Conservation (phyloP, 2,797 vertebrate genomes). For the Mico argentatus region DNA sequence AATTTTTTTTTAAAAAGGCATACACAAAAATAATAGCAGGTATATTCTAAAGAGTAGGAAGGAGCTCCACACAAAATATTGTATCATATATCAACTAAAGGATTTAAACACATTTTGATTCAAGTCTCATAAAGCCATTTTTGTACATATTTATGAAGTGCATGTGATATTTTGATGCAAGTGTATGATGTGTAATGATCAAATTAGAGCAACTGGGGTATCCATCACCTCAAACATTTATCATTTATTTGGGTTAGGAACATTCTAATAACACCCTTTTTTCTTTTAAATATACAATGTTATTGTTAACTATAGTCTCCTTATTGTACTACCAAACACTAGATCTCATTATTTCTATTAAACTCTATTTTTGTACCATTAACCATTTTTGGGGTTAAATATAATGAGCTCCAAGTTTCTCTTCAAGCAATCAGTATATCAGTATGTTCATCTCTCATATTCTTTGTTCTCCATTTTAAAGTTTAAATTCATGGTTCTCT, state of each 20-base stretch:
- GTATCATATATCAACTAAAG: neutral
- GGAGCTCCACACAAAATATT: neutral
- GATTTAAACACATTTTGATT: neutral
- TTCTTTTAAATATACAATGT: neutral
- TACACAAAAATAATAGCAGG: neutral
- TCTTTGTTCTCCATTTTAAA: no score
- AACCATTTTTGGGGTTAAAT: neutral
- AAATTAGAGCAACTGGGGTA: neutral
- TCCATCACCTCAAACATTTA: neutral
- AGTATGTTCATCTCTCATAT: no score
- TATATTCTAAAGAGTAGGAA: neutral
- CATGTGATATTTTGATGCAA: neutral
- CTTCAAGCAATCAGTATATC: no score
- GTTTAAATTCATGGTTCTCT: no score
- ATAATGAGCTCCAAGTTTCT: no score
- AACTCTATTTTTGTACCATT: neutral
- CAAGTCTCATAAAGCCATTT: neutral
- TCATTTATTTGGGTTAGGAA: neutral
- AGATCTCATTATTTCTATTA: neutral
- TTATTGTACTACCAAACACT: neutral
- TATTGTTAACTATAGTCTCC: neutral
- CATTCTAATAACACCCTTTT: neutral
- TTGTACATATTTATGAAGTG: neutral
- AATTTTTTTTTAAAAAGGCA: no score
- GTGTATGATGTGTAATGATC: neutral